A percentile compares a stretch with the other conserved stretches of the same genome.
Conservation (phyloP, 2,113 vertebrate genomes). For the Egretta garzetta region DNA sequence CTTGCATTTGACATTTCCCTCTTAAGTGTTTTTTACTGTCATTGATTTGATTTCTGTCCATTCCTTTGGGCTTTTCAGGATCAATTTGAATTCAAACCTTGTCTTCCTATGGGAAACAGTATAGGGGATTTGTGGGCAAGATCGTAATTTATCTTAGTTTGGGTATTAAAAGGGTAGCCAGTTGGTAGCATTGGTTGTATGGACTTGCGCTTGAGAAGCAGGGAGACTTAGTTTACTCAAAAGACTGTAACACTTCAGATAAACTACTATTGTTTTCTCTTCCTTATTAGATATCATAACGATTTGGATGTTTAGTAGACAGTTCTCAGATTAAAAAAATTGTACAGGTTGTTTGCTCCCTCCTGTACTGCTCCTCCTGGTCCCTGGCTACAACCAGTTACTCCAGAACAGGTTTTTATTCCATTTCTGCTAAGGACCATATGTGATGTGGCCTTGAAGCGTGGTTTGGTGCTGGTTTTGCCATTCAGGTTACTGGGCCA, state of each 20-base stretch:
- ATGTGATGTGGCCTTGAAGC: background rate
- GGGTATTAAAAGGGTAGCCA: background rate
- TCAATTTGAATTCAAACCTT: background rate
- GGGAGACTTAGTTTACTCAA: background rate
- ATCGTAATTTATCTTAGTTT: constrained; percentile 5
- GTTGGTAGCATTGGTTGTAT: background rate
- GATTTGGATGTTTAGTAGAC: background rate
- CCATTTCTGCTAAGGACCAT: background rate
- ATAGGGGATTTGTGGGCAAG: background rate
- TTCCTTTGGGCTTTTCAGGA: background rate
- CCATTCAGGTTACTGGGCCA: background rate
- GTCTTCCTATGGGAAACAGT: background rate
- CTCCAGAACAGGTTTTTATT: background rate
- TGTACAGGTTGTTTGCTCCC: background rate
- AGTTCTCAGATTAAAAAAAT: background rate
- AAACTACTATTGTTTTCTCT: background rate
- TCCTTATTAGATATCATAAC: background rate
- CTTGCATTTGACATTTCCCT: background rate
- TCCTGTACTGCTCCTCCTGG: background rate
- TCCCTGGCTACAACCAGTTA: background rate
- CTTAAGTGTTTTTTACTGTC: background rate
- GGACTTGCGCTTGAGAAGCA: background rate
- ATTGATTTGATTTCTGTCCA: background rate
- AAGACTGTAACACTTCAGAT: background rate
- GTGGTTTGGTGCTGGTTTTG: background rate